Evolutionary conservation across 2,888 invertebrate species (phyloP).

Genomic region (Esperia sulphurella): DNA sequence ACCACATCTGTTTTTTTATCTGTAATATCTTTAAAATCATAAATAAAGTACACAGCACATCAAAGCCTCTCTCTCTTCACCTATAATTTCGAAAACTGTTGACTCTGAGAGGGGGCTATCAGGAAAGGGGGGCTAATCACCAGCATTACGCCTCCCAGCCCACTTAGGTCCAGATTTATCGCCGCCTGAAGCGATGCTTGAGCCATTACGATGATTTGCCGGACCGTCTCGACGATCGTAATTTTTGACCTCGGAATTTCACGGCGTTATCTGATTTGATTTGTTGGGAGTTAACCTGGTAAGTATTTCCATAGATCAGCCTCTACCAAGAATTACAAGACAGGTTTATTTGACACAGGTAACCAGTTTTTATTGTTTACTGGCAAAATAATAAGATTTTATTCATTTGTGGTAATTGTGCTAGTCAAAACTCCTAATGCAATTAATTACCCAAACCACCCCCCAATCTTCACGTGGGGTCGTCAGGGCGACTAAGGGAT

Average conservation of each 20-base stretch:
- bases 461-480: no score
- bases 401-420: no score
- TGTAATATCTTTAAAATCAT: no score
- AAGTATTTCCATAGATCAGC: no score
- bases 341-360: no score
- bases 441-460: no score
- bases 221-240: constrained; percentile 20
- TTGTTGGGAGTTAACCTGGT: background rate
- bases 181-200: constrained; percentile 21
- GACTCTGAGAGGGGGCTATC: background rate
- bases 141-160: constrained; percentile 1
- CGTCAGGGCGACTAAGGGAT: no score
- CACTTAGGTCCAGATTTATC: constrained; percentile 30
- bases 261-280: constrained; percentile 17
- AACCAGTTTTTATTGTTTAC: no score
- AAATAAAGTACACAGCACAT: background rate
- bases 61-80: background rate
- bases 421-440: no score
- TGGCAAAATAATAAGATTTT: no score
- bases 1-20: no score
- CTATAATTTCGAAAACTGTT: constrained; percentile 4
- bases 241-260: constrained; percentile 24
- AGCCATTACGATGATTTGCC: constrained; percentile 31
- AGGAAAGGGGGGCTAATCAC: background rate
- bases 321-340: no score